Percentiles rank a stretch among this genome's conserved stretches.
Conservation (phyloP, 2,888 invertebrate genomes). For the Limnephilus lunatus region DNA sequence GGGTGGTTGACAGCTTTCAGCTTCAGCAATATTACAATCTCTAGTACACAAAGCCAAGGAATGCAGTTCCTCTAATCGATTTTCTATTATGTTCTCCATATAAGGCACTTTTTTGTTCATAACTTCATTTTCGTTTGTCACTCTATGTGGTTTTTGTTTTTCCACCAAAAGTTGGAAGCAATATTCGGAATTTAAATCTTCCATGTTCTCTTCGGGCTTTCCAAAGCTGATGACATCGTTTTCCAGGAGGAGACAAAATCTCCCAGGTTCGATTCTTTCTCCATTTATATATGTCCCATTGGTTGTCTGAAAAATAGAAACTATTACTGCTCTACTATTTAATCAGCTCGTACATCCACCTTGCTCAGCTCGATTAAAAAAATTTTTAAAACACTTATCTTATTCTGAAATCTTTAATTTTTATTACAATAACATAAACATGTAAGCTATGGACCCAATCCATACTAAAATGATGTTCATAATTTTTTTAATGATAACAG, state of each 20-base stretch:
- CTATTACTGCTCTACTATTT: background rate
- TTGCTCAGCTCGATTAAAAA: no score
- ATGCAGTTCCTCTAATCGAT: background rate
- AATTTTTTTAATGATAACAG: no score
- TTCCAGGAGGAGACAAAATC: conserved; percentile 1
- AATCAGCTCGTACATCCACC: no score
- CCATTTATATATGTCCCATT: conserved; percentile 18
- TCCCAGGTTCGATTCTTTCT: background rate
- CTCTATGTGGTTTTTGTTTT: background rate
- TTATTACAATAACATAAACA: no score
- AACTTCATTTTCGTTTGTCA: background rate
- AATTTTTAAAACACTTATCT: no score
- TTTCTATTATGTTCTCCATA: background rate
- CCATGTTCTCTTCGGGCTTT: background rate
- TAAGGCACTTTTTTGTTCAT: background rate
- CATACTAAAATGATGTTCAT: no score
- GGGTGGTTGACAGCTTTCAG: background rate
- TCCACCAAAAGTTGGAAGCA: background rate
- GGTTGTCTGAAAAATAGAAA: conserved; percentile 23
- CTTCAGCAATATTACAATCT: background rate
- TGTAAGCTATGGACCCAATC: no score
- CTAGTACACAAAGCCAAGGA: background rate
- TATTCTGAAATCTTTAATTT: no score
- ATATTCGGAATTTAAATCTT: background rate
- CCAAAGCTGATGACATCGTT: background rate